Evolutionary conservation across 1,140 invertebrate species (phyloP), one percentile per base, ranked within the genome.

Genomic region (Orchesella cincta): DNA sequence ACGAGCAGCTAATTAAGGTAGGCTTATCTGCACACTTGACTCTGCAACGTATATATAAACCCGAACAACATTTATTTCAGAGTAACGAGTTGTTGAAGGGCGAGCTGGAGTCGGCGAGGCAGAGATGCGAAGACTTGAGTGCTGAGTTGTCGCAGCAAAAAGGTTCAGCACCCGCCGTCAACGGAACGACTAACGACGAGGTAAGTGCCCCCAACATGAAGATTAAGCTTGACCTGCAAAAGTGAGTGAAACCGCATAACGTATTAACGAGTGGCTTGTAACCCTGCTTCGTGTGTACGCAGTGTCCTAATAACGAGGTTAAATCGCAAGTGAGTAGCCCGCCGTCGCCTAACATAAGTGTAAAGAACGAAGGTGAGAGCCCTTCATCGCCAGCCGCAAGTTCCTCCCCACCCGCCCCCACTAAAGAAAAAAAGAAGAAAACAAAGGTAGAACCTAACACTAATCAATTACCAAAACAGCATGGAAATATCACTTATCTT

Each of bases 351-450:
- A n/a, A n/a, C n/a, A n/a, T n/a, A n/a, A n/a, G n/a, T n/a, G n/a
- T n/a, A n/a, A n/a, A n/a, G n/a, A n/a, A n/a, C n/a, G n/a, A n/a
- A n/a, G n/a, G n/a, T n/a, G n/a, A n/a, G n/a, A n/a, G n/a, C n/a
- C n/a, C n/a, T n/a, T n/a, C 14, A 57, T 5, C 52, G 23, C 12
- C 52, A 57, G 14, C 52, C 12, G 62, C 62, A 29, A 23, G 31
- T 29, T 14, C 62, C 62, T 31, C 54, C 62, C 33, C 62, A 67
- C 62, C 62, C 33, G 26, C 62, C 26, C 26, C 33, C 31, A 57
- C 12, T 23, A 67, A 67, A 33, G 62, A 67, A 29, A 67, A 67
- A n/a, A 67, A 67, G 29, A 67, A 67, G 62, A 67, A 67, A 67
- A n/a, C n/a, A n/a, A 67, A 67, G 62, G 62, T 67, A 67, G 26